Conservation (phyloP, 1,140 invertebrate species). For the Rhyacophila brunnea region DNA sequence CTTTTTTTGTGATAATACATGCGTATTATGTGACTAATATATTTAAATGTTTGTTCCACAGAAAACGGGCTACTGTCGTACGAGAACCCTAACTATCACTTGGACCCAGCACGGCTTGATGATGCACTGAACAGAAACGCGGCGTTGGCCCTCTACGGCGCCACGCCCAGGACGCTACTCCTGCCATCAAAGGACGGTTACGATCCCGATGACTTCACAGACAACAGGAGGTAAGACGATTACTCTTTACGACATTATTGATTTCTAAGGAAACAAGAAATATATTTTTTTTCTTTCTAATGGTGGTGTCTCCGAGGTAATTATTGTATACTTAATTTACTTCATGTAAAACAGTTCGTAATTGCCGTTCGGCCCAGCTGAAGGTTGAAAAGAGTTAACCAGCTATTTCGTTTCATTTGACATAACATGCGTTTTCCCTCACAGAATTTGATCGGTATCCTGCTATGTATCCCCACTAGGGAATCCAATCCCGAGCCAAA, state of each 20-base stretch:
- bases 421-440: no score
- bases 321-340: no score
- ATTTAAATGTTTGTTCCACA: conserved; percentile 43
- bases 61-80: conserved; percentile 84
- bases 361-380: no score
- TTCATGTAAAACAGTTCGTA: no score
- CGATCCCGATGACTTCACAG: conserved; percentile 56
- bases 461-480: no score
- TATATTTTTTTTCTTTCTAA: not conserved
- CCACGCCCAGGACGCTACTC: conserved; percentile 38
- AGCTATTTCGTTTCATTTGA: no score
- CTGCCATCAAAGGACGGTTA: conserved; percentile 58
- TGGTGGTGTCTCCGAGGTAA: not conserved
- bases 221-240: conserved; percentile 56
- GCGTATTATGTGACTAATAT: no score
- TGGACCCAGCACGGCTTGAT: conserved; percentile 72
- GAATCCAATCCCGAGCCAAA: no score
- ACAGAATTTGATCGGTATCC: no score
- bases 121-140: conserved; percentile 77
- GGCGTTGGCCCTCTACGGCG: conserved; percentile 42
- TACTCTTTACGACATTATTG: not conserved
- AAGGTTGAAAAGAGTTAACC: no score
- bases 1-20: no score
- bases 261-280: not conserved
- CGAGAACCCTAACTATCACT: conserved; percentile 84